Evolutionary conservation across 64 coral and sea anemone genomes (phyloP).

Genomic region (Montipora foliosa): DNA sequence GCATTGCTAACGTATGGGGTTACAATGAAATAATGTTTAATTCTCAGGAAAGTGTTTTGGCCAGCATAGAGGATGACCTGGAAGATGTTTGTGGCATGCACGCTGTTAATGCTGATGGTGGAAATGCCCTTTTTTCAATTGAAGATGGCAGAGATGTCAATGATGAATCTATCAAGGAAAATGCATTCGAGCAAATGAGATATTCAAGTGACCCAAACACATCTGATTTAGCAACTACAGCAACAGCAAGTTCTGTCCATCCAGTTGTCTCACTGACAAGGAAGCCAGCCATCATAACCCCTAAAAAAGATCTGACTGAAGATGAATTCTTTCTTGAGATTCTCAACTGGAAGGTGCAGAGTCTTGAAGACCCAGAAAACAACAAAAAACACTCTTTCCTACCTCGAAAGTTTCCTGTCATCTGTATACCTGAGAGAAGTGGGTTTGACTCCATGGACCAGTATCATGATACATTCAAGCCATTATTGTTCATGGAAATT

Average conservation of each 20-base stretch:
- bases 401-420: background rate
- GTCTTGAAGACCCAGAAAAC: background rate
- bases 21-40: background rate
- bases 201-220: background rate
- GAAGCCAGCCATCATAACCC: slow-evolving; percentile 3
- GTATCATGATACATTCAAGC: slow-evolving; percentile 44
- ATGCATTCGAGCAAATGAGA: background rate
- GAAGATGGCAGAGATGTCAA: no score
- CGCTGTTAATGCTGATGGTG: background rate
- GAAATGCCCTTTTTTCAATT: background rate
- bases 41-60: slow-evolving; percentile 62
- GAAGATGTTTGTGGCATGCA: background rate
- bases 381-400: background rate
- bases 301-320: background rate
- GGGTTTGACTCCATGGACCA: slow-evolving; percentile 39
- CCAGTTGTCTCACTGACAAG: background rate
- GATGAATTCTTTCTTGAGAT: slow-evolving; percentile 27
- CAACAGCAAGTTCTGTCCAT: background rate
- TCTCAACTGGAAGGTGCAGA: slow-evolving; percentile 18
- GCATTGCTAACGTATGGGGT: background rate
- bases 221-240: background rate
- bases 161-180: background rate
- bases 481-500: slow-evolving; percentile 46
- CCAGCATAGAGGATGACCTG: slow-evolving; percentile 45
- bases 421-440: slow-evolving; percentile 11